Conservation (phyloP, 2,888 invertebrate genomes). For the Hedya salicella region DNA sequence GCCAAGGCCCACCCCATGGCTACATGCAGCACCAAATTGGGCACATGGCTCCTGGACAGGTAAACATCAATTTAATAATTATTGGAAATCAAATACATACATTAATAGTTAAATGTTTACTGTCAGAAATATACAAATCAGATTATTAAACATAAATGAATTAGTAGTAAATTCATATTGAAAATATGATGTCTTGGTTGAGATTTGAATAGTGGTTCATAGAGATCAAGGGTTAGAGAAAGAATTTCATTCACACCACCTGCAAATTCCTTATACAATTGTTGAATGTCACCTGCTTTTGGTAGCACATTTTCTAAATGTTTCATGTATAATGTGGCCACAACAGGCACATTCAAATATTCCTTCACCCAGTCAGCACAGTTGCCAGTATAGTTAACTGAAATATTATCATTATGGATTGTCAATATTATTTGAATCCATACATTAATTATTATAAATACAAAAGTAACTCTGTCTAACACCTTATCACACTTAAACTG, state of each 20-base stretch:
- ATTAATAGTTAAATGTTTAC: neutral
- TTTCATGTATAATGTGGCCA: constrained; percentile 68
- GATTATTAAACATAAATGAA: constrained; percentile 9
- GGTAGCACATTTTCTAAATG: constrained; percentile 56
- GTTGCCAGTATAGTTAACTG: constrained; percentile 71
- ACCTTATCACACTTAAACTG: too few species aligned
- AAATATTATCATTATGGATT: constrained; percentile 46
- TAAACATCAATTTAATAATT: constrained; percentile 36
- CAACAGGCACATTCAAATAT: constrained; percentile 71
- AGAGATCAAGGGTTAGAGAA: constrained; percentile 64
- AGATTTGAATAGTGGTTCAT: constrained; percentile 66
- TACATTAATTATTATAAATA: too few species aligned
- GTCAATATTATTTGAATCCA: too few species aligned
- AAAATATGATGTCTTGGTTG: neutral
- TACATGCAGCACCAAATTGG: constrained; percentile 87
- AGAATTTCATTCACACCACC: constrained; percentile 66
- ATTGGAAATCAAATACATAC: neutral
- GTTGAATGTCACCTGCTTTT: constrained; percentile 53
- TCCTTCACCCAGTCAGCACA: constrained; percentile 77
- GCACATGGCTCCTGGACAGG: constrained; percentile 82
- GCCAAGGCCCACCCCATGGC: constrained; percentile 86
- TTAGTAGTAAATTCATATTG: neutral
- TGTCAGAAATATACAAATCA: neutral
- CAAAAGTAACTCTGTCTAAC: too few species aligned
- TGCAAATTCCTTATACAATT: constrained; percentile 57